Base-by-base conservation (phyloP, 2,113 vertebrate genomes). In the Mohoua ochrocephala region DNA sequence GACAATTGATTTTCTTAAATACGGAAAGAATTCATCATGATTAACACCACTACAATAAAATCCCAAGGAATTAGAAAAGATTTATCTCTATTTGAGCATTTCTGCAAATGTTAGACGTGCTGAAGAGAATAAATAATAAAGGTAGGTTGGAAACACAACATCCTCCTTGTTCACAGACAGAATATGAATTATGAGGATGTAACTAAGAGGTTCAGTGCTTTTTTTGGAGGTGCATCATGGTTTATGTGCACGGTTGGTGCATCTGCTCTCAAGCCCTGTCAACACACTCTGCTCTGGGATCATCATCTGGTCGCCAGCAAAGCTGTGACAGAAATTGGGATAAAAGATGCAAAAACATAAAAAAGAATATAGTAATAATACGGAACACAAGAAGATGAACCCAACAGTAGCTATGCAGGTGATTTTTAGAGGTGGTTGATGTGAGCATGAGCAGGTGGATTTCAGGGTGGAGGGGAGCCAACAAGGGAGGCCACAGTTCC, bases 1-100 rank as follows among this genome's bases (percentile, higher is more conserved):
- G 98, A 97, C 97, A 97, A 96, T 87, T 95, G 84, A 94, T 91
- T 97, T 97, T 96, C 94, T 96, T 96, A 97, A 98, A 96, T 93
- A 95, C 91, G 91, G 92, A 89, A 91, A 92, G 91, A 97, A 98
- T 97, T 95, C 87, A 96, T 98, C 95, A 91, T n/a, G 71, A 97
- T 97, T 96, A 96, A 95, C 91, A 86, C 70, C 47, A 89, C 76
- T 84, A 83, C 33, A 76, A 92, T 92, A 93, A 92, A 96, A 95
- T 93, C 65, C 84, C 82, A 95, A 95, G 89, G 90, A 98, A 97
- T 97, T 96, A 96, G 91, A 91, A 93, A 93, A 97, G 76, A 97
- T 97, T 97, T 97, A 95, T 92, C 96, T 96, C 93, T 94, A 84
- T 75, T 73, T 84, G 96, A 93, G 91, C 71, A 90, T 87, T 94